Percentiles rank a stretch among this genome's conserved stretches.
Conservation (phyloP, 2,113 vertebrate species). For the Oncorhynchus mykiss region DNA sequence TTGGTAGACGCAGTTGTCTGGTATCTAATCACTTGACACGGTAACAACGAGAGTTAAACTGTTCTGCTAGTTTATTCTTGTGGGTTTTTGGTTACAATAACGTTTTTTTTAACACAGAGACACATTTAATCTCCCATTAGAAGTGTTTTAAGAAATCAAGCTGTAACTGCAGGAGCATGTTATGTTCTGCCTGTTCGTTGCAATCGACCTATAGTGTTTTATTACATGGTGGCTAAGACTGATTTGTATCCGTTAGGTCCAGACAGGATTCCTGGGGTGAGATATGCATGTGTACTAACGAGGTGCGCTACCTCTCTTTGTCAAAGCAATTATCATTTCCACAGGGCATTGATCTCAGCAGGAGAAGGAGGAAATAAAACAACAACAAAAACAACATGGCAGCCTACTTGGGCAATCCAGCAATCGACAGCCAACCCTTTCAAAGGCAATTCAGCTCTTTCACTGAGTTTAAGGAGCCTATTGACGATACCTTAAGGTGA, state of each 20-base stretch:
- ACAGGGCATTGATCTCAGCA: conserved; percentile 59
- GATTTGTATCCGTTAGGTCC: conserved; percentile 53
- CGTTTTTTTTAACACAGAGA: too few relatives aligned
- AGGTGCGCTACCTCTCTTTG: conserved; percentile 63
- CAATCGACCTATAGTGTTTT: conserved; percentile 22
- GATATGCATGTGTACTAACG: conserved; percentile 65
- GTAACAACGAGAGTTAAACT: background rate
- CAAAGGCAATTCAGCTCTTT: conserved; percentile 32
- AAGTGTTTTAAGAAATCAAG: too few relatives aligned
- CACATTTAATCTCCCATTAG: too few relatives aligned
- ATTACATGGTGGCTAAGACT: conserved; percentile 59
- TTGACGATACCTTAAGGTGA: conserved; percentile 42
- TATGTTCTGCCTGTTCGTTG: too few relatives aligned
- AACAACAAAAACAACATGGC: conserved; percentile 19
- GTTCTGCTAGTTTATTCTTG: too few relatives aligned
- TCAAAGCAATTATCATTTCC: conserved; percentile 61
- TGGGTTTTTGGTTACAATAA: too few relatives aligned
- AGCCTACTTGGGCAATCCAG: conserved; percentile 30
- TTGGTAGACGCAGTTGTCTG: too few relatives aligned
- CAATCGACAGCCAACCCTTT: background rate
- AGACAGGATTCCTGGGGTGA: conserved; percentile 59
- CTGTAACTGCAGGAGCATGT: too few relatives aligned
- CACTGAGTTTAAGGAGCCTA: conserved; percentile 27
- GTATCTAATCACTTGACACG: too few relatives aligned
- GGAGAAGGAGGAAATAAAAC: conserved; percentile 38